Evolutionary conservation across 2,113 vertebrate species (phyloP).

Genomic region (Kryptolebias marmoratus): DNA sequence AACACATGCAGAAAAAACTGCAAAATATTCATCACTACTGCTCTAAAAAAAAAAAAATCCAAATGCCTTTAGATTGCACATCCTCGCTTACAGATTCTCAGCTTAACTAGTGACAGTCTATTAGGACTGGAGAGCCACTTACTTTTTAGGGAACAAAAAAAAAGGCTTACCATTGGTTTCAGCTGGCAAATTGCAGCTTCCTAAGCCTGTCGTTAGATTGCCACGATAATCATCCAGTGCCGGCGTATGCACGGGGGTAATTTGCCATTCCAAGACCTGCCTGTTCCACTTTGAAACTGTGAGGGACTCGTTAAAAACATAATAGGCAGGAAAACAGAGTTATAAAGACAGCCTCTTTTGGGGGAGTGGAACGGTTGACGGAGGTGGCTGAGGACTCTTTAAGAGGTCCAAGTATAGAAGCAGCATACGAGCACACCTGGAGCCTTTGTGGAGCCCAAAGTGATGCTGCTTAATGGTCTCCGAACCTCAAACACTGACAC

Average conservation of each 20-base stretch:
- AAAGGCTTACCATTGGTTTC: conserved; percentile 62
- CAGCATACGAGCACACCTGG: conserved; percentile 68
- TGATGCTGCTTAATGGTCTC: background rate
- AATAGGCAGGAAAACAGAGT: conserved; percentile 56
- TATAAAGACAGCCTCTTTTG: conserved; percentile 65
- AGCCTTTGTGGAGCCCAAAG: conserved; percentile 48
- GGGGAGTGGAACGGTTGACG: conserved; percentile 53
- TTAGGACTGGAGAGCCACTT: conserved; percentile 67
- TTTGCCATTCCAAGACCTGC: conserved; percentile 76
- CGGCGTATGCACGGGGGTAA: conserved; percentile 69
- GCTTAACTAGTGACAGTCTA: conserved; percentile 70
- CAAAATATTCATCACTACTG: conserved; percentile 22
- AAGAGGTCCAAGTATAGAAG: conserved; percentile 62
- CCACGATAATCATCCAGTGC: conserved; percentile 71
- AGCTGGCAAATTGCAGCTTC: conserved; percentile 78
- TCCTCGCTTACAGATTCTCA: conserved; percentile 36
- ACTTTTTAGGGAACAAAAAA: conserved; percentile 31
- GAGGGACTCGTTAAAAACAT: conserved; percentile 71
- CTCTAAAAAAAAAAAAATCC: conserved; percentile 48
- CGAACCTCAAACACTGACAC: conserved; percentile 7
- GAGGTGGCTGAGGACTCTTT: conserved; percentile 63
- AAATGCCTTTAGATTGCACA: conserved; percentile 57
- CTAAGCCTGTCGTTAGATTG: conserved; percentile 69
- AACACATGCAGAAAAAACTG: conserved; percentile 19
- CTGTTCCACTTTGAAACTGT: conserved; percentile 71